Percentiles rank a stretch among this genome's conserved stretches.
Conservation (phyloP, 2,888 invertebrate genomes). For the Drosophila eohydei region DNA sequence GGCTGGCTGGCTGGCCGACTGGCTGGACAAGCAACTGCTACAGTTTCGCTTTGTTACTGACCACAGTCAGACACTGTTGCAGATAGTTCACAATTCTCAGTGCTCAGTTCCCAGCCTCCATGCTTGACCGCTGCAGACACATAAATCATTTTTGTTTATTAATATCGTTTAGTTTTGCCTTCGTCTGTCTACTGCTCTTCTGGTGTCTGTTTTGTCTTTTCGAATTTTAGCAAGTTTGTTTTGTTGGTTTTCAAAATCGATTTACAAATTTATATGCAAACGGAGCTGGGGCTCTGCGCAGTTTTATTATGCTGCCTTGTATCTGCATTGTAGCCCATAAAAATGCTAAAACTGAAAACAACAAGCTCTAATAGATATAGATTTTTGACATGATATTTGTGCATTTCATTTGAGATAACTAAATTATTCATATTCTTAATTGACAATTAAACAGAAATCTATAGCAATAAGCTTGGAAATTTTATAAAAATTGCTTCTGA, state of each 20-base stretch:
- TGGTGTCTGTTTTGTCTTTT: constrained; percentile 2
- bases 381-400: constrained; percentile 9
- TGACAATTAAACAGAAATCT: not conserved
- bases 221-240: constrained; percentile 66
- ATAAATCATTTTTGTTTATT: constrained; percentile 75
- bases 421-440: not conserved
- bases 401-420: not conserved
- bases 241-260: constrained; percentile 72
- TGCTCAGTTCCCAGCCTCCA: constrained; percentile 23
- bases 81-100: constrained; percentile 35
- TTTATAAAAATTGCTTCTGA: too few relatives aligned
- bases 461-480: not conserved
- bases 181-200: constrained; percentile 6
- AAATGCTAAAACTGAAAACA: constrained; percentile 16
- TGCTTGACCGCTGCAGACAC: constrained; percentile 59
- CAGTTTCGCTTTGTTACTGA: constrained; percentile 49
- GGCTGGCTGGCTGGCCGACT: not conserved
- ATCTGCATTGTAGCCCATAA: constrained; percentile 23
- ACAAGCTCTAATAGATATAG: not conserved
- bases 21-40: constrained; percentile 43
- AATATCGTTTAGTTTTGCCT: constrained; percentile 58
- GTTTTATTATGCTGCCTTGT: constrained; percentile 13
- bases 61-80: constrained; percentile 26
- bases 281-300: constrained; percentile 16
- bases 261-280: constrained; percentile 63